Percentiles rank a stretch among this genome's conserved stretches.
These are phyloP conservation scores for Agrotis exclamationis DNA, from an alignment of 2,888 invertebrate species.

Conservation along the genomic window DNA sequence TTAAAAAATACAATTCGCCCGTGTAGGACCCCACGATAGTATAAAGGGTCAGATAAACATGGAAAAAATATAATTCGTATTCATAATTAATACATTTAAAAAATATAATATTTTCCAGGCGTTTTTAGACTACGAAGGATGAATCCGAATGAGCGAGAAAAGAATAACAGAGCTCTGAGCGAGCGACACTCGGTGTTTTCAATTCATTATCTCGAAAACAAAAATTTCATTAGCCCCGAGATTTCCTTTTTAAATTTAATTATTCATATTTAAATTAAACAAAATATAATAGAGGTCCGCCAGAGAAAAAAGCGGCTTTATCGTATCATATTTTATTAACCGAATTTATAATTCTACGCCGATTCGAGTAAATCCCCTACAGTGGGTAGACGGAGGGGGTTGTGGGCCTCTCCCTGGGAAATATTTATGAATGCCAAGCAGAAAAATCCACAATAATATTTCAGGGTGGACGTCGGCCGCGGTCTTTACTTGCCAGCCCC, in stretches of 20 bases:
- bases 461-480: constrained; percentile 87
- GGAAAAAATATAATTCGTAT: constrained; percentile 81
- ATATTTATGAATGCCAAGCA: constrained; percentile 91
- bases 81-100: constrained; percentile 88
- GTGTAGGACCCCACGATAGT: constrained; percentile 74
- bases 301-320: constrained; percentile 86
- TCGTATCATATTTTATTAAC: constrained; percentile 91
- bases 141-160: constrained; percentile 89
- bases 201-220: constrained; percentile 91
- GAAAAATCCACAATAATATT: constrained; percentile 91
- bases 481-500: constrained; percentile 89
- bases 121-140: constrained; percentile 81
- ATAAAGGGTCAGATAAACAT: constrained; percentile 82
- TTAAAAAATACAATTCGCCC: constrained; percentile 73
- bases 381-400: constrained; percentile 64
- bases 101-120: constrained; percentile 75
- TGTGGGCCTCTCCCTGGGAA: constrained; percentile 77
- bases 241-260: constrained; percentile 91
- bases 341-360: constrained; percentile 90
- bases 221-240: constrained; percentile 90
- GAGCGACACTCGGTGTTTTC: constrained; percentile 88
- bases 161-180: constrained; percentile 85
- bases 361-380: constrained; percentile 86
- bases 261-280: constrained; percentile 91
- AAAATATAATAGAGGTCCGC: constrained; percentile 90